Evolutionary conservation across 2,113 vertebrate species (phyloP).

Genomic region (Nesogale talazaci): DNA sequence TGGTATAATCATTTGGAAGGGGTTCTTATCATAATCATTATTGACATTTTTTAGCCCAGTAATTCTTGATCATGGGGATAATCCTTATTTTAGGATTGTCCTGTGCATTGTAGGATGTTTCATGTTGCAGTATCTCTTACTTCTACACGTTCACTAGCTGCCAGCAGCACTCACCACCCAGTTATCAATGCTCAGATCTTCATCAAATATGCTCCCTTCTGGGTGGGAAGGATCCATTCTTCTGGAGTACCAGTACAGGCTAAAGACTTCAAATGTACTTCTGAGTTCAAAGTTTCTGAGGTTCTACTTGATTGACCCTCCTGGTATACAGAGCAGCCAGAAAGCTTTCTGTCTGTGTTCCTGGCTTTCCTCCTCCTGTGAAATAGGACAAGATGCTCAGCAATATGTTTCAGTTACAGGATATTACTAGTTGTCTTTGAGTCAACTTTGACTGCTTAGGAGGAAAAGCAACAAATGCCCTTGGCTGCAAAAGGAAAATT

Average conservation of each 20-base stretch:
- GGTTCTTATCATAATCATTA: background rate
- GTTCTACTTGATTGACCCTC: background rate
- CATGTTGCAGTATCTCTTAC: background rate
- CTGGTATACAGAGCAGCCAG: background rate
- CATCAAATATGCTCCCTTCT: background rate
- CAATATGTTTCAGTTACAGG: background rate
- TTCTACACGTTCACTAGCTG: background rate
- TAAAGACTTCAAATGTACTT: background rate
- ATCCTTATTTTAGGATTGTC: background rate
- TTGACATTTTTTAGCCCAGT: accelerated
- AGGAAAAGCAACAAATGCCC: background rate
- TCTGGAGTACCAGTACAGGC: background rate
- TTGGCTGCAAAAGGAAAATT: background rate
- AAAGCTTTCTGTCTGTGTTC: background rate
- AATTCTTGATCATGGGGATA: too few species aligned
- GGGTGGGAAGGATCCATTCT: background rate
- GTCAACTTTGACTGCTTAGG: background rate
- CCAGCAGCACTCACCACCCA: too few species aligned
- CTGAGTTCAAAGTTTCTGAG: background rate
- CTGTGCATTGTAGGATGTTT: background rate
- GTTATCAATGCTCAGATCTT: background rate
- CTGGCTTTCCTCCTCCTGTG: background rate
- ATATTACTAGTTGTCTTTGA: background rate
- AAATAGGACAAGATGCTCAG: background rate
- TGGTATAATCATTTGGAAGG: background rate